phyloP scores from a whole-genome alignment of 2,113 vertebrate species.

The Campylomormyrus numenius region DNA sequence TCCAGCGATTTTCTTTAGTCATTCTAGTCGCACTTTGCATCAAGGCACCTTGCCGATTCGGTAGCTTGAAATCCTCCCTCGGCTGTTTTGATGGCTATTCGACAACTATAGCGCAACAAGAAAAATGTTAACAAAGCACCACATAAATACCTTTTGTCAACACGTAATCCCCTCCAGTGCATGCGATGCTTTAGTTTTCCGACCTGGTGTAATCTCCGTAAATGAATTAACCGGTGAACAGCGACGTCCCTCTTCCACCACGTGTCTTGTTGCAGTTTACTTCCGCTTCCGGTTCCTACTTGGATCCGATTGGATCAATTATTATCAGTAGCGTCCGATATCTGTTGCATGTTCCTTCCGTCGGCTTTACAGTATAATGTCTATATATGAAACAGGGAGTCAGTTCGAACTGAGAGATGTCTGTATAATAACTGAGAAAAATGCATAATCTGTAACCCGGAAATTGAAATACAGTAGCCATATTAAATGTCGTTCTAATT shows the following conservation, averaged over 20 bases:
- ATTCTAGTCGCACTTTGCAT: slow-evolving; percentile 52
- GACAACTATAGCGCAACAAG: not conserved
- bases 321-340: not conserved
- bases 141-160: not conserved
- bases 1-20: slow-evolving; percentile 71
- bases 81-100: not conserved
- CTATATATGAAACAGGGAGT: not conserved
- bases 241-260: not conserved
- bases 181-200: not conserved
- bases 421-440: not conserved
- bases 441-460: not conserved
- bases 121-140: not conserved
- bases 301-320: not conserved
- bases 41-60: slow-evolving; percentile 13
- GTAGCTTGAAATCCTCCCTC: not conserved
- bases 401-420: not conserved
- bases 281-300: not conserved
- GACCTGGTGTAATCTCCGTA: not conserved
- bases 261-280: not conserved
- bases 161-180: not conserved
- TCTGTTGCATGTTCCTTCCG: not conserved
- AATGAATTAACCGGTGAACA: slow-evolving; percentile 1
- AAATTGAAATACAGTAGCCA: not conserved
- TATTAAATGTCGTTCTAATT: not conserved
- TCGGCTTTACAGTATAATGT: not conserved